A percentile compares a stretch with the other conserved stretches of the same genome.
phyloP scores from a whole-genome alignment of 2,797 vertebrate genomes.

The Ptychadena robeensis region DNA sequence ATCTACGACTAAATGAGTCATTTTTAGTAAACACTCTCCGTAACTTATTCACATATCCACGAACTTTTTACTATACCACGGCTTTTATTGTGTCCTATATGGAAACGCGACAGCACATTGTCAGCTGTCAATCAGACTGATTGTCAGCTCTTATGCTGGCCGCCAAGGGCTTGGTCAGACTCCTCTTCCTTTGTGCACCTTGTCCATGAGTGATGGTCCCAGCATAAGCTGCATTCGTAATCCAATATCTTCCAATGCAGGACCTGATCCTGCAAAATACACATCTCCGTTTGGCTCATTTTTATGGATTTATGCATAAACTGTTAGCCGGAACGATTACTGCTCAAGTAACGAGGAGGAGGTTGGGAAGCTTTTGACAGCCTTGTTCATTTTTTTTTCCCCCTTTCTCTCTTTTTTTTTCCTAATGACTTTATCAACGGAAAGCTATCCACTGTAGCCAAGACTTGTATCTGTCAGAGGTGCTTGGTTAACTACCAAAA shows the following conservation, averaged over 20 bases:
- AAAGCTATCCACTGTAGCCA: conserved; percentile 35
- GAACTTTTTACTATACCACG: not conserved
- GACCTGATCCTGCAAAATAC: conserved; percentile 29
- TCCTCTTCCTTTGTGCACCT: not conserved
- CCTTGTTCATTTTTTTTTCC: conserved; percentile 36
- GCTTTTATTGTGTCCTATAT: not conserved
- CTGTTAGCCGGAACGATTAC: conserved; percentile 61
- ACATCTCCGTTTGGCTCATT: conserved; percentile 52
- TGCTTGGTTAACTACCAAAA: not conserved
- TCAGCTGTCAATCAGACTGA: not conserved
- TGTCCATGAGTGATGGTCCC: conserved; percentile 9
- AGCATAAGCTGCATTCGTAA: conserved; percentile 18
- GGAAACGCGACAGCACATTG: not conserved
- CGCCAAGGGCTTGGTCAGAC: conserved; percentile 2
- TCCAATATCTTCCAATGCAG: conserved; percentile 31
- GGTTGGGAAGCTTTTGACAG: conserved; percentile 54
- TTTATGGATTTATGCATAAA: conserved; percentile 62
- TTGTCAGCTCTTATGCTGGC: not conserved
- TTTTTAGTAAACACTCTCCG: too few relatives aligned
- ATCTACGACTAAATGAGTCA: too few relatives aligned
- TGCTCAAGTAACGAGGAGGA: conserved; percentile 59
- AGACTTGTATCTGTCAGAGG: not conserved
- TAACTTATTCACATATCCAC: not conserved
- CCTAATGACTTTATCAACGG: conserved; percentile 52
- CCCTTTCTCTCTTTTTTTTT: conserved; percentile 28